Evolutionary conservation across 2,113 vertebrate species (phyloP).

Genomic region (Catharus minimus): DNA sequence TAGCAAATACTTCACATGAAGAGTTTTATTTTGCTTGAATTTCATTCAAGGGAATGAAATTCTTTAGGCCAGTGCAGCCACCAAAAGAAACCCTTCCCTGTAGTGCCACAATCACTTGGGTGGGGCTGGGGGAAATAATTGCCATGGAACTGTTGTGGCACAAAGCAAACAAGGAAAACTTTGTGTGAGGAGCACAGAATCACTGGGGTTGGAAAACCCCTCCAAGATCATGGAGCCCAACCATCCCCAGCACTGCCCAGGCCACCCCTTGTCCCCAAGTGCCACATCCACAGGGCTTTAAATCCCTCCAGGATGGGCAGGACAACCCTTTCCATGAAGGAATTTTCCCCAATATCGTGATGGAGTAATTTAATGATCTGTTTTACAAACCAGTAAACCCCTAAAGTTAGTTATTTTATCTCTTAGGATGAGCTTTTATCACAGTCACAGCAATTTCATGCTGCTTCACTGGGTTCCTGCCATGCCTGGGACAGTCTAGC

Average conservation of each 20-base stretch:
- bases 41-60: no score
- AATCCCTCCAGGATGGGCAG: background rate
- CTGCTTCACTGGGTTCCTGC: background rate
- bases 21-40: background rate
- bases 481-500: accelerated
- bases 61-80: accelerated
- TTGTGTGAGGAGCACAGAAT: background rate
- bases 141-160: background rate
- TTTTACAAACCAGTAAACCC: background rate
- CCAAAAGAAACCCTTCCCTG: background rate
- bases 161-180: background rate
- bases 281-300: background rate
- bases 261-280: background rate
- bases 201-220: background rate
- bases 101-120: accelerated
- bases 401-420: background rate
- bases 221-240: accelerated
- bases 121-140: background rate
- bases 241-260: background rate
- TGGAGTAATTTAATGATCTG: background rate
- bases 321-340: background rate
- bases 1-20: background rate
- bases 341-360: background rate
- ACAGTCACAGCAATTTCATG: background rate
- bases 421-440: background rate